Evolutionary conservation across 2,888 invertebrate genomes (phyloP).

Genomic region (Melieria picta): DNA sequence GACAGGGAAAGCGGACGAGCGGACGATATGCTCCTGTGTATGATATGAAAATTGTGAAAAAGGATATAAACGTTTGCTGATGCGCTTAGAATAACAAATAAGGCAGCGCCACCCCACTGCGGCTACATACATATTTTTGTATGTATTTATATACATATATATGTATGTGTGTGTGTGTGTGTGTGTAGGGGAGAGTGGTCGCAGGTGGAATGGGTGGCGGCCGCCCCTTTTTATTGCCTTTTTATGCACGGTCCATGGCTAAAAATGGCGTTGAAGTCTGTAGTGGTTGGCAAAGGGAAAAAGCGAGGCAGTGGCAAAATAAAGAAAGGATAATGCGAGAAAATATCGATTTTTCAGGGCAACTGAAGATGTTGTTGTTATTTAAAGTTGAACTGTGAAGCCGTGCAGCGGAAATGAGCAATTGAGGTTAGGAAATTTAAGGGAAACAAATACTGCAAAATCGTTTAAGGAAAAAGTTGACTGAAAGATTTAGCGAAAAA

Average conservation of each 20-base stretch:
- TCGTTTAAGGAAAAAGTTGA: not conserved
- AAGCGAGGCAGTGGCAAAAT: conserved; percentile 5
- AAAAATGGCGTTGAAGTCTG: no score
- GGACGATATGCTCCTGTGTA: conserved; percentile 5
- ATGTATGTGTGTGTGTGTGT: not conserved
- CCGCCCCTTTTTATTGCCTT: no score
- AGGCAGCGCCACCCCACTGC: conserved; percentile 4
- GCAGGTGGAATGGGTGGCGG: conserved; percentile 9
- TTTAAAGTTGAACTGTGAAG: no score
- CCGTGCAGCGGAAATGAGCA: no score
- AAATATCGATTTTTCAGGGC: conserved; percentile 28
- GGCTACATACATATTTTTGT: conserved; percentile 1
- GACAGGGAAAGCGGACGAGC: not conserved
- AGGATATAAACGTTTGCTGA: conserved; percentile 30
- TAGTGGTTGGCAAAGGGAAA: not conserved
- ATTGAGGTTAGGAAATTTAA: no score
- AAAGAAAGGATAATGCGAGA: conserved; percentile 12
- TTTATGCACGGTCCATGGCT: no score
- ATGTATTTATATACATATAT: conserved; percentile 15
- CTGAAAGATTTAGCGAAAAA: not conserved
- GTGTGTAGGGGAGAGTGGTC: conserved; percentile 1
- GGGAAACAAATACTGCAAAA: not conserved
- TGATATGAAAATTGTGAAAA: conserved; percentile 30
- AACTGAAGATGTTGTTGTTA: no score
- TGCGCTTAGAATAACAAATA: conserved; percentile 33